Percentiles rank a stretch among this genome's conserved stretches.
These are phyloP conservation scores for Lemur catta DNA, from an alignment of 2,797 vertebrate genomes.

Conservation along the genomic window DNA sequence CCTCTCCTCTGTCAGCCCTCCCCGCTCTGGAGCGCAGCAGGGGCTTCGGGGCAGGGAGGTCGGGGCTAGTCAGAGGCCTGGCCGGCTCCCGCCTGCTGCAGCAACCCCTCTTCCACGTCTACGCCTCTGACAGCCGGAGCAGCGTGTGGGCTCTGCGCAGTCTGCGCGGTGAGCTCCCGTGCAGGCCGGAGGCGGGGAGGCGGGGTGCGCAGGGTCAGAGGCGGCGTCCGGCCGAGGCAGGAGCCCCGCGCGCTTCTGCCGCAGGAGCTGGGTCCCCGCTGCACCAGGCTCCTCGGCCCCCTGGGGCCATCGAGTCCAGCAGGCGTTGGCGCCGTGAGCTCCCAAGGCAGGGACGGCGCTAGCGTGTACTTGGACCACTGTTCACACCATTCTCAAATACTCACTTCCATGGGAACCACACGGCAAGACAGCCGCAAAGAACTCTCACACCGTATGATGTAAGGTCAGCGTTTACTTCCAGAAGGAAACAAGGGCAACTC, in stretches of 20 bases:
- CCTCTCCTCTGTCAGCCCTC: slow-evolving; percentile 84
- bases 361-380: rapidly evolving
- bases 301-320: rapidly evolving
- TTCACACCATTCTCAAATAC: rapidly evolving
- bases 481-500: neutral
- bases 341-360: rapidly evolving
- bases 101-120: slow-evolving; percentile 85
- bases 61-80: slow-evolving; percentile 89
- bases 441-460: rapidly evolving
- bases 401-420: neutral
- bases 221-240: rapidly evolving
- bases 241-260: rapidly evolving
- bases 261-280: rapidly evolving
- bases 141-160: slow-evolving; percentile 89
- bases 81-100: slow-evolving; percentile 80
- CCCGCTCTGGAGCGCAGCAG: slow-evolving; percentile 86
- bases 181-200: slow-evolving; percentile 4
- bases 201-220: neutral
- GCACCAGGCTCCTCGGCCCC: rapidly evolving
- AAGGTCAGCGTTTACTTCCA: neutral
- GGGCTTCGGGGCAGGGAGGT: slow-evolving; percentile 87
- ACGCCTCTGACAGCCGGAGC: slow-evolving; percentile 90
- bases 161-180: slow-evolving; percentile 78
- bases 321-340: rapidly evolving
- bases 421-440: rapidly evolving